A percentile compares a stretch with the other conserved stretches of the same genome.
These are phyloP conservation scores for Discoglossus pictus DNA, from an alignment of 2,797 vertebrate genomes.

Conservation along the genomic window DNA sequence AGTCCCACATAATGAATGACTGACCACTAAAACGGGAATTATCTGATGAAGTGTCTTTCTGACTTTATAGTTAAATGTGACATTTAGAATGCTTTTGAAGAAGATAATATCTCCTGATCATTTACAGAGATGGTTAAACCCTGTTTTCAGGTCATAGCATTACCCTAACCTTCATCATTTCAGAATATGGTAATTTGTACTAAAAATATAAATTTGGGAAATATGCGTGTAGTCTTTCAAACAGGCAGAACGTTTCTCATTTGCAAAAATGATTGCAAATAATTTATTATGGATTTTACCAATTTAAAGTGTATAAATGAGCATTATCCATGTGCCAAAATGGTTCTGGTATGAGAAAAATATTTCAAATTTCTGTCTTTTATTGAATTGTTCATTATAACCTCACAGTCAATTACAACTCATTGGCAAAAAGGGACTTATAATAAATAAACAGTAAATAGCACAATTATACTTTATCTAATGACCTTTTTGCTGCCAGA, in stretches of 20 bases:
- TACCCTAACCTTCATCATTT: neutral
- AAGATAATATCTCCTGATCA: constrained; percentile 15
- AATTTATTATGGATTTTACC: constrained; percentile 3
- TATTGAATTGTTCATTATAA: neutral
- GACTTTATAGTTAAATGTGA: constrained; percentile 39
- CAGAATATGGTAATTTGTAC: constrained; percentile 1
- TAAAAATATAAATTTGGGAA: neutral
- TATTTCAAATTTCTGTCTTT: neutral
- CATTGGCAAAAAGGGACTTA: constrained; percentile 5
- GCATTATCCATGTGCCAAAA: constrained; percentile 7
- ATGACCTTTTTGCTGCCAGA: constrained; percentile 16
- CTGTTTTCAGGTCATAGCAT: constrained; percentile 20
- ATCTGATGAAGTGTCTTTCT: constrained; percentile 43
- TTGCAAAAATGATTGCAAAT: neutral
- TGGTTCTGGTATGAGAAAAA: neutral
- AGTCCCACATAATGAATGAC: constrained; percentile 43
- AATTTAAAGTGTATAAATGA: neutral
- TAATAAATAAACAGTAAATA: constrained; percentile 22
- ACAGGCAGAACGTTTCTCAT: neutral
- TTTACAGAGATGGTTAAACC: constrained; percentile 21
- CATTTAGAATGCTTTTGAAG: constrained; percentile 31
- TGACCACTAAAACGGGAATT: constrained; percentile 38
- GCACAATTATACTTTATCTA: constrained; percentile 26
- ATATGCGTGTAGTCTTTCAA: too few relatives aligned
- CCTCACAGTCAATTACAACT: constrained; percentile 15